Conservation (phyloP, 2,113 vertebrate genomes). For the Amazona guildingii region DNA sequence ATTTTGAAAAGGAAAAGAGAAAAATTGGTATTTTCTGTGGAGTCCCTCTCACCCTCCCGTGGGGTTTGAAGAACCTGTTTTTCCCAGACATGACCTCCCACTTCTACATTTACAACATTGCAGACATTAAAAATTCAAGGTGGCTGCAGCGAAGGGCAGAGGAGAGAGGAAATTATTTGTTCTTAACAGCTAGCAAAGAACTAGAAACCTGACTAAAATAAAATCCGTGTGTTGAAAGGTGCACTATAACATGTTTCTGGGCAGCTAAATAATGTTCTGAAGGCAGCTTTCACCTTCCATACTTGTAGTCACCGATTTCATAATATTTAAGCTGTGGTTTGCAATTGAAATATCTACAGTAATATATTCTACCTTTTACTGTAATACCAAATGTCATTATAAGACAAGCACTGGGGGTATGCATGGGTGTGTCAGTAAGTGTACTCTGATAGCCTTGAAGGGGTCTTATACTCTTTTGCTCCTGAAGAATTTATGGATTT, state of each 20-base stretch:
- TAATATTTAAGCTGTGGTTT: background rate
- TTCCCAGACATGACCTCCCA: background rate
- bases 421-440: background rate
- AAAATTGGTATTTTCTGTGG: background rate
- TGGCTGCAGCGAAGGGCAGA: background rate
- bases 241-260: background rate
- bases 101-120: background rate
- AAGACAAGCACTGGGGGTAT: fast-evolving
- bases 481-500: background rate
- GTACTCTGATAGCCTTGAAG: background rate
- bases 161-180: background rate
- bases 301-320: background rate
- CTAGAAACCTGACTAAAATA: background rate
- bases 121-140: background rate
- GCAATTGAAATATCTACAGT: background rate
- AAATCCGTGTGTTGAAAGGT: background rate
- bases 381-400: background rate
- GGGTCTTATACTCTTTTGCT: background rate
- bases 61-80: background rate
- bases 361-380: background rate
- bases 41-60: background rate
- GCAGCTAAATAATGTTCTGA: background rate
- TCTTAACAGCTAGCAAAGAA: background rate
- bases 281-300: background rate
- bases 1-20: background rate